Evolutionary conservation across 2,797 vertebrate genomes (phyloP).

Genomic region (Xiphophorus birchmanni): DNA sequence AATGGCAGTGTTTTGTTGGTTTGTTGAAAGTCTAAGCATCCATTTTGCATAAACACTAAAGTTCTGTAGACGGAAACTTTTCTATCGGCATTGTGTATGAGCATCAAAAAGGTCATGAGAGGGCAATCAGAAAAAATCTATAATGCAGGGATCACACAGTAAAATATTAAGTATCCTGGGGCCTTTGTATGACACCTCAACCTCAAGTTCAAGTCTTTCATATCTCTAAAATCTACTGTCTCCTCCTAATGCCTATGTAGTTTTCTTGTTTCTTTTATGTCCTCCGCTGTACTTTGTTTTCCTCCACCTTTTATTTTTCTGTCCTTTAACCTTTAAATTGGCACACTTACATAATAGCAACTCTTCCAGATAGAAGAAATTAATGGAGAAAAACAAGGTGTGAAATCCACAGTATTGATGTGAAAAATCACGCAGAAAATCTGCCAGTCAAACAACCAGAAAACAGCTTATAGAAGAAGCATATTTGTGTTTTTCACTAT

Average conservation of each 20-base stretch:
- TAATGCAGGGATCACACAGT: constrained; percentile 75
- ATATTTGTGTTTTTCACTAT: constrained; percentile 9
- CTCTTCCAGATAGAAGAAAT: background rate
- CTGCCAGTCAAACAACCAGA: background rate
- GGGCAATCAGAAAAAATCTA: constrained; percentile 75
- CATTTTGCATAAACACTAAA: constrained; percentile 50
- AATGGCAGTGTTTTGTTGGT: constrained; percentile 8
- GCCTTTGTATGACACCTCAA: constrained; percentile 77
- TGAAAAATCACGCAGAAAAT: background rate
- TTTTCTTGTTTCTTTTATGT: constrained; percentile 39
- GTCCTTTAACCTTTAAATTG: constrained; percentile 16
- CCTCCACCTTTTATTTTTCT: constrained; percentile 10
- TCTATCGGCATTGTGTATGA: constrained; percentile 40
- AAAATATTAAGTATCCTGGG: constrained; percentile 80
- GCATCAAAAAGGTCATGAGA: constrained; percentile 69
- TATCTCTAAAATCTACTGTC: constrained; percentile 57
- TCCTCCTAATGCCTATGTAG: constrained; percentile 31
- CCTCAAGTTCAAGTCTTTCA: constrained; percentile 69
- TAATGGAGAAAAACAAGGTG: background rate
- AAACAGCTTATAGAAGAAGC: background rate
- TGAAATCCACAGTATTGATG: background rate
- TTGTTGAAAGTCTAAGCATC: constrained; percentile 3
- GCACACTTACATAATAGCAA: background rate
- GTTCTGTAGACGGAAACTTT: constrained; percentile 58
- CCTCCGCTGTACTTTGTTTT: constrained; percentile 9